Evolutionary conservation across 1,140 invertebrate genomes (phyloP), one percentile per base, ranked within the genome.

Genomic region (Leucophenga varia): DNA sequence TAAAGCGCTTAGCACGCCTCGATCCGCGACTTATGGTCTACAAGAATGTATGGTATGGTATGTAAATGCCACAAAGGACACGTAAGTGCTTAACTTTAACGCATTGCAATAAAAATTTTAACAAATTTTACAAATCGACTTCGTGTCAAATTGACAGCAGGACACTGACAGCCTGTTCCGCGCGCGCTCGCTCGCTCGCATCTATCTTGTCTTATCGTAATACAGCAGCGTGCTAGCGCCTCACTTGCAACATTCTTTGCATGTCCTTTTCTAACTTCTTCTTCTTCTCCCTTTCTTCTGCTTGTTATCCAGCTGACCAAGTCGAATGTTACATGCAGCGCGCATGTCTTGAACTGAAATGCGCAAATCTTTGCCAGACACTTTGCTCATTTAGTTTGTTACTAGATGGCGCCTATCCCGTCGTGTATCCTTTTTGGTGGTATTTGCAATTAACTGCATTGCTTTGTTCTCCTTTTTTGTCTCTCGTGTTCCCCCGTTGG

Each of bases 391-490:
- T 65, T 67, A 52, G 50, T 34, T 19, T 32, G 54, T 13, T 41
- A 9, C 35, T 25, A 22, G 22, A 59, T 65, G 63, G 63, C 63
- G 63, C 63, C 63, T 67, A 59, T 65, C 63, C 63, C 56, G 63
- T 49, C 20, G 63, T 35, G 63, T 37, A 49, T 58, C 55, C 52
- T 21, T 25, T 54, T 57, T 65, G 64, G 63, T 65, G 63, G 63
- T 64, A n/a, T 65, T 65, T 65, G 61, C 63, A 65, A 65, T 65
- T 65, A 65, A 65, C 63, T 65, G 63, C 55, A 57, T 57, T 52
- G 61, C 61, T 47, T 63, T 54, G 56, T 59, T 36, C 12, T 12
- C 20, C 12, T n/a, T n/a, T n/a, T n/a, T n/a, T n/a, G n/a, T n/a
- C n/a, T n/a, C n/a, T n/a, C n/a, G n/a, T n/a, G n/a, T n/a, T n/a